Evolutionary conservation across 1,140 invertebrate species (phyloP), one percentile per base, ranked within the genome.

Genomic region (Argopecten irradians): DNA sequence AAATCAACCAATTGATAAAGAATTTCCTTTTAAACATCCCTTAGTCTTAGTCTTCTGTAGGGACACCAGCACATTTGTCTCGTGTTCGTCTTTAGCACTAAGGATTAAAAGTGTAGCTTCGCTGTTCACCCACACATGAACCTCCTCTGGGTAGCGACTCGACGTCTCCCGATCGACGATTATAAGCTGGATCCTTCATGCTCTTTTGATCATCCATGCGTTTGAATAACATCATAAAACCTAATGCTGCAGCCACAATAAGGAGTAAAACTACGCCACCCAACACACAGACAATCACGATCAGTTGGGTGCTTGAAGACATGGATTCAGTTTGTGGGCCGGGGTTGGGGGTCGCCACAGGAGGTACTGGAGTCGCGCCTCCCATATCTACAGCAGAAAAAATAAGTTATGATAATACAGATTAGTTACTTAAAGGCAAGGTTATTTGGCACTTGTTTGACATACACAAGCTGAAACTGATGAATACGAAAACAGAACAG

Each of bases 161-260:
- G 11, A 71, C 55, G 28, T 71, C 55, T 5, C 55, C 55, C n/a
- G 55, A n/a, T n/a, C 55, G 55, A 5, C 55, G n/a, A n/a, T 71
- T n/a, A 71, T 28, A n/a, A 28, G 55, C 22, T 28, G 55, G 22
- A 11, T 71, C 55, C 28, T 28, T 28, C 22, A 71, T 71, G 55
- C 8, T 28, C 55, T 71, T 71, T 28, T 16, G 1, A 0, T 16
- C 11, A 11, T 71, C 55, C 55, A 71, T 71, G 14, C n/a, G 55
- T 71, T 71, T 71, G n/a, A 71, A 71, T 16, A 71, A n/a, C 55
- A 71, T 71, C 55, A 71, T 71, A 71, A 71, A 71, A 16, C 55
- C 55, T 28, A 3, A 22, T 1, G 55, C 55, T 16, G 55, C 55
- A 71, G 55, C 55, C 8, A 71, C n/a, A 71, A 71, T 71, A 5